phyloP scores from a whole-genome alignment of 1,140 invertebrate species.

The Drosophila subobscura region DNA sequence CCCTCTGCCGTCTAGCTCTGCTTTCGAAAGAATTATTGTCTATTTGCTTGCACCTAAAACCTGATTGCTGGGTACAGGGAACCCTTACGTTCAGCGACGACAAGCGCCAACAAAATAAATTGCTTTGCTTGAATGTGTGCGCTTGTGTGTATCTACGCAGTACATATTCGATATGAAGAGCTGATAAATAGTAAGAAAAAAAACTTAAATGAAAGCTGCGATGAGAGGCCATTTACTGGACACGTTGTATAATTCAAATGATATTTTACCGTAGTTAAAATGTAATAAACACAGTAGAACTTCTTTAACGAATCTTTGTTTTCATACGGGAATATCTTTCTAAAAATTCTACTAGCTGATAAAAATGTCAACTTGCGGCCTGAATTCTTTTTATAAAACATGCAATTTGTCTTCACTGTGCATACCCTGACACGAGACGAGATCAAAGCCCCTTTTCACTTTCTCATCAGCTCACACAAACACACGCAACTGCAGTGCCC shows the following conservation, averaged over 20 bases:
- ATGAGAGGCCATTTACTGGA: too few species aligned
- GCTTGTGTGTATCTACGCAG: background rate
- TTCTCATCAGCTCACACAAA: slow-evolving; percentile 31
- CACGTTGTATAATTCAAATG: too few species aligned
- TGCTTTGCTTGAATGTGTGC: background rate
- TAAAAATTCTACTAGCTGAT: too few species aligned
- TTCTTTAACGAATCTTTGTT: too few species aligned
- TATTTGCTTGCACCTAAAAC: slow-evolving; percentile 62
- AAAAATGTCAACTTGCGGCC: too few species aligned
- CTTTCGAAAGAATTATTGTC: slow-evolving; percentile 29
- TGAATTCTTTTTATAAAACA: too few species aligned
- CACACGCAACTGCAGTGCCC: slow-evolving; percentile 45
- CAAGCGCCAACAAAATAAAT: slow-evolving; percentile 20
- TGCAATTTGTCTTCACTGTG: background rate
- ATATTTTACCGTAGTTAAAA: too few species aligned
- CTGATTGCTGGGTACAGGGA: slow-evolving; percentile 41
- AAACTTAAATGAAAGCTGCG: background rate
- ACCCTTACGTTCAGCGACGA: slow-evolving; percentile 22
- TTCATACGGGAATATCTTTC: too few species aligned
- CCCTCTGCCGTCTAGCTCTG: slow-evolving; percentile 3
- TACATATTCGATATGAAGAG: background rate
- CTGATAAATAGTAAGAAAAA: slow-evolving; percentile 5
- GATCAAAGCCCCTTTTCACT: slow-evolving; percentile 54
- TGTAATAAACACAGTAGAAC: too few species aligned
- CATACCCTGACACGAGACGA: too few species aligned